Conservation (phyloP, 2,888 invertebrate species). For the Trissolcus japonicus region DNA sequence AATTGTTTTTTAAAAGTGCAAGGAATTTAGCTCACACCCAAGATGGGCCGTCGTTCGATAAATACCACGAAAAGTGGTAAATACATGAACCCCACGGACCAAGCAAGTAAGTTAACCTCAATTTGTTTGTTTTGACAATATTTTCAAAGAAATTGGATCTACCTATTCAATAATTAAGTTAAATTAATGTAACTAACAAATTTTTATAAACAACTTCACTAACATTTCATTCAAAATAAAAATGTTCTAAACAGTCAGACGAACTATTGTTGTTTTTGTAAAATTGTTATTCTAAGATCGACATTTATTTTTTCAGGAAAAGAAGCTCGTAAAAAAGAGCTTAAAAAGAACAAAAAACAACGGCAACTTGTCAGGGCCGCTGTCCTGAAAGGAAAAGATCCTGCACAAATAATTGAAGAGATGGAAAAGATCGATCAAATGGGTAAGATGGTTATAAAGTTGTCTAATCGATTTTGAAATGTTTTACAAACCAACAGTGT, state of each 20-base stretch:
- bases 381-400: constrained; percentile 98
- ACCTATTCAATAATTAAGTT: too few relatives aligned
- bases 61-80: constrained; percentile 99
- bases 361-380: constrained; percentile 96
- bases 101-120: constrained; percentile 89
- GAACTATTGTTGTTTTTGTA: background rate
- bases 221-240: background rate
- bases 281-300: background rate
- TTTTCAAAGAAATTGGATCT: too few relatives aligned
- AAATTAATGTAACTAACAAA: too few relatives aligned
- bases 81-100: constrained; percentile 99
- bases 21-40: constrained; percentile 1
- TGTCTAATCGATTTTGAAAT: background rate
- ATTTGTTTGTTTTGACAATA: constrained; percentile 37
- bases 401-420: constrained; percentile 94
- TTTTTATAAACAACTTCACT: too few relatives aligned
- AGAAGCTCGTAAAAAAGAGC: constrained; percentile 96
- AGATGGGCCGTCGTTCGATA: constrained; percentile 85
- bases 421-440: constrained; percentile 99
- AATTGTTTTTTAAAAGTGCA: constrained; percentile 4
- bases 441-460: constrained; percentile 84
- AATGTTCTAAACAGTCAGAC: background rate
- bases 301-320: constrained; percentile 79
- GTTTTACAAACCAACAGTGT: background rate
- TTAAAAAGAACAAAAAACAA: constrained; percentile 99